Evolutionary conservation across 2,888 invertebrate species (phyloP).

Genomic region (Zootermopsis nevadensis): DNA sequence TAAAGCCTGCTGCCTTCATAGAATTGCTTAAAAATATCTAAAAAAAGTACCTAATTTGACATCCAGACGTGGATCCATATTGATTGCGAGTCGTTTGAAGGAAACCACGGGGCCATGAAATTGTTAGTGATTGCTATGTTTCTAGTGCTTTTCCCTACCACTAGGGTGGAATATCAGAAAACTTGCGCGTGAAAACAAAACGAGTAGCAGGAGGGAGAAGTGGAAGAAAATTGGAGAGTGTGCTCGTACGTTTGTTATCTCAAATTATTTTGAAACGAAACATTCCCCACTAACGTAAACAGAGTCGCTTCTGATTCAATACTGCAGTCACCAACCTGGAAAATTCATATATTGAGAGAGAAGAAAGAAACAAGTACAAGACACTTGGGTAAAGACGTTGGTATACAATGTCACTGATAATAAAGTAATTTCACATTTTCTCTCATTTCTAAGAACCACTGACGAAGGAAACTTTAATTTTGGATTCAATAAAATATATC

Average conservation of each 20-base stretch:
- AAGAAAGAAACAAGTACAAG: not conserved
- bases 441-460: not conserved
- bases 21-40: not conserved
- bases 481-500: no score
- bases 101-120: slow-evolving; percentile 33
- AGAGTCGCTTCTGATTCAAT: not conserved
- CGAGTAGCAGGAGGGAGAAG: not conserved
- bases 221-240: not conserved
- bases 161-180: not conserved
- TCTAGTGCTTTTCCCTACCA: not conserved
- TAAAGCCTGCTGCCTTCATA: no score
- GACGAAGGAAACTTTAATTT: no score
- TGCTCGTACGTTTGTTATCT: not conserved
- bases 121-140: slow-evolving; percentile 24
- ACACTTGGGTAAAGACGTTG: not conserved
- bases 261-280: not conserved
- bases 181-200: not conserved
- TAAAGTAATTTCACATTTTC: not conserved
- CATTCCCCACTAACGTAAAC: not conserved
- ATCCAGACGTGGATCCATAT: not conserved
- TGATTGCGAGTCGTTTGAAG: slow-evolving; percentile 2
- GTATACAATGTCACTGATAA: not conserved
- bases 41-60: not conserved
- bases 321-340: not conserved
- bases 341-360: not conserved